Conservation (phyloP, 2,797 vertebrate genomes). For the Miichthys miiuy region DNA sequence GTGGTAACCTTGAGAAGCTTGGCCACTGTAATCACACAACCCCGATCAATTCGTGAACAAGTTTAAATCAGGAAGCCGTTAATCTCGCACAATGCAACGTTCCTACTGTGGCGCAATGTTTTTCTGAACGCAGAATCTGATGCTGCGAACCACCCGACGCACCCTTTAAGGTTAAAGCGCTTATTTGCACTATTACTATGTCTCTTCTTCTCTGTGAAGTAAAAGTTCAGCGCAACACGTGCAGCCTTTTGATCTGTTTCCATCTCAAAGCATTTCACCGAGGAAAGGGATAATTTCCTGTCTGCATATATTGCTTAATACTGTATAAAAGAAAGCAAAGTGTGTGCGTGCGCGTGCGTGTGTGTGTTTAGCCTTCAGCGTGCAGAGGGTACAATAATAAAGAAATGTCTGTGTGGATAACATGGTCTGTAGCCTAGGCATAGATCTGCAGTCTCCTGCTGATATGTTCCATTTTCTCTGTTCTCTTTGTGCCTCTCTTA, state of each 20-base stretch:
- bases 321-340: slow-evolving; percentile 54
- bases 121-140: slow-evolving; percentile 13
- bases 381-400: slow-evolving; percentile 53
- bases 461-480: slow-evolving; percentile 76
- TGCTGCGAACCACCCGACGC: slow-evolving; percentile 31
- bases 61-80: slow-evolving; percentile 29
- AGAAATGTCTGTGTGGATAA: slow-evolving; percentile 65
- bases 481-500: slow-evolving; percentile 75
- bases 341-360: slow-evolving; percentile 14
- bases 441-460: slow-evolving; percentile 76
- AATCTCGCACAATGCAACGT: slow-evolving; percentile 19
- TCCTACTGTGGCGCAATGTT: slow-evolving; percentile 1
- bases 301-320: slow-evolving; percentile 45
- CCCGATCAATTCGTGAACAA: slow-evolving; percentile 29
- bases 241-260: slow-evolving; percentile 51
- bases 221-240: slow-evolving; percentile 50
- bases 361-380: slow-evolving; percentile 49
- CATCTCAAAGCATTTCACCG: slow-evolving; percentile 28
- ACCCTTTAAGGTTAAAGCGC: slow-evolving; percentile 34
- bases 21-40: slow-evolving; percentile 25
- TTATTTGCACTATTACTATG: slow-evolving; percentile 24
- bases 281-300: slow-evolving; percentile 54
- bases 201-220: slow-evolving; percentile 28
- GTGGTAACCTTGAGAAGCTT: neutral
- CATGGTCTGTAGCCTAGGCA: slow-evolving; percentile 60